phyloP scores from a whole-genome alignment of 2,888 invertebrate species.

The Drosophila fulvimacula region DNA sequence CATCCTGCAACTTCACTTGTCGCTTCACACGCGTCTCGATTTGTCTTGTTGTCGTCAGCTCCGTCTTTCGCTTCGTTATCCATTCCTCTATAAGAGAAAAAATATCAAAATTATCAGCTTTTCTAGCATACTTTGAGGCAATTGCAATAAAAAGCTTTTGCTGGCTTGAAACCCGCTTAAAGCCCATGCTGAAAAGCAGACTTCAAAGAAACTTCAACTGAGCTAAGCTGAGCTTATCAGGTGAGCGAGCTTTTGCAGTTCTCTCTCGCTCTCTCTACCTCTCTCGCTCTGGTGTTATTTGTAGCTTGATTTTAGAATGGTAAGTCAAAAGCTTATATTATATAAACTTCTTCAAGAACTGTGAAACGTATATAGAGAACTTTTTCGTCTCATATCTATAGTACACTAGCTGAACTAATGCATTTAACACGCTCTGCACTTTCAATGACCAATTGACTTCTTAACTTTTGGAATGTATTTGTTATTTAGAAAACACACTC shows the following conservation, averaged over 20 bases:
- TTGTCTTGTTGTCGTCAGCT: conserved; percentile 94
- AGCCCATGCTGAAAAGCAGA: conserved; percentile 6
- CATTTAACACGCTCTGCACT: background rate
- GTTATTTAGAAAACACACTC: too few relatives aligned
- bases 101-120: background rate
- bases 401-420: background rate
- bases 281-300: background rate
- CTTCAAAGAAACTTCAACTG: background rate
- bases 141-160: background rate
- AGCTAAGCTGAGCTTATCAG: background rate
- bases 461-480: background rate
- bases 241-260: background rate
- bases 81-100: conserved; percentile 91
- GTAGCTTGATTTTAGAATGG: background rate
- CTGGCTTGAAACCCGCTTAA: background rate
- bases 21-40: conserved; percentile 96
- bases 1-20: conserved; percentile 95
- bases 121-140: conserved; percentile 27
- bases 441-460: background rate
- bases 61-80: conserved; percentile 95
- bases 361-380: background rate
- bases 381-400: background rate
- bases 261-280: background rate
- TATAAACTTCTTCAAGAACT: background rate
- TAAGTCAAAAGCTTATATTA: background rate